A percentile compares a stretch with the other conserved stretches of the same genome.
Conservation (phyloP, 2,888 invertebrate species). For the Ochropleura plecta region DNA sequence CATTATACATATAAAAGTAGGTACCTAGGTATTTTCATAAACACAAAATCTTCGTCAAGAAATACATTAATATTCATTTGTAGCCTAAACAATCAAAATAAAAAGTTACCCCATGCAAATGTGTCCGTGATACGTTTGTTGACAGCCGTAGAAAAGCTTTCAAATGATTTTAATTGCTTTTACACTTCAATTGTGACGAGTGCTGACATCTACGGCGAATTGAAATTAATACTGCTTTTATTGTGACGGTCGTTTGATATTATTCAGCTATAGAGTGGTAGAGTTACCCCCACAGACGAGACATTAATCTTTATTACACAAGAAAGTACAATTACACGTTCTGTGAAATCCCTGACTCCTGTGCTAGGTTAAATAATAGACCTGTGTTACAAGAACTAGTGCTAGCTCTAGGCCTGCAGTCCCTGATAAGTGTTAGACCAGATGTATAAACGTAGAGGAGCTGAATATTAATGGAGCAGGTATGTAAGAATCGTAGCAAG, state of each 20-base stretch:
- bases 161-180: slow-evolving; percentile 75
- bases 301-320: too few species aligned
- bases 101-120: slow-evolving; percentile 64
- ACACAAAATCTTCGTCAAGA: slow-evolving; percentile 2
- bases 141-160: slow-evolving; percentile 71
- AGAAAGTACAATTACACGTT: too few species aligned
- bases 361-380: too few species aligned
- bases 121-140: slow-evolving; percentile 53
- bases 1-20: not conserved
- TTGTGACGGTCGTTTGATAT: not conserved
- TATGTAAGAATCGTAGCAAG: not conserved
- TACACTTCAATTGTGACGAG: slow-evolving; percentile 55
- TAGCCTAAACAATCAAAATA: slow-evolving; percentile 23
- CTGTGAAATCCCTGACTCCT: too few species aligned
- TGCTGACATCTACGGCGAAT: slow-evolving; percentile 71
- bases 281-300: not conserved
- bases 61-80: slow-evolving; percentile 54
- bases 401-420: too few species aligned
- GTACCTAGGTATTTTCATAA: not conserved
- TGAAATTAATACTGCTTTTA: slow-evolving; percentile 53
- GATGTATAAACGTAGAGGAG: not conserved
- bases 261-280: not conserved
- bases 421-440: not conserved
- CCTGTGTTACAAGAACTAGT: too few species aligned
- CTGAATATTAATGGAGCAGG: too few species aligned